Conservation (phyloP, 2,797 vertebrate genomes). For the Phoebastria nigripes region DNA sequence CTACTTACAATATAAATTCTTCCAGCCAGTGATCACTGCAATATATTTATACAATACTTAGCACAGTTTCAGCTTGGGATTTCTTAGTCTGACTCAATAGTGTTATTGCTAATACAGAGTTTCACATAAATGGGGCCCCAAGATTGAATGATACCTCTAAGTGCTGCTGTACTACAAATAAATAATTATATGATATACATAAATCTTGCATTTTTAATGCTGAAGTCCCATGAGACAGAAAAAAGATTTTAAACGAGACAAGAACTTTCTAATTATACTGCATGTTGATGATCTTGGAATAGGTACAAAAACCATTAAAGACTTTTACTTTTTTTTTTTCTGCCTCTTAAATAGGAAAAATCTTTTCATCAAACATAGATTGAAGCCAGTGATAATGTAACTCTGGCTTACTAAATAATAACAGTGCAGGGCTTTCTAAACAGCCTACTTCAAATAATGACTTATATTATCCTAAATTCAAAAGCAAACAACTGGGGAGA, state of each 20-base stretch:
- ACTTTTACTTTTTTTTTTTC: slow-evolving; percentile 43
- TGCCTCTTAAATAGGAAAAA: slow-evolving; percentile 67
- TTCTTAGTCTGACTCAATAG: slow-evolving; percentile 11
- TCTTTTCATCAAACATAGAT: slow-evolving; percentile 70
- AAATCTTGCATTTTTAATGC: slow-evolving; percentile 65
- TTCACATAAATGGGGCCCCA: slow-evolving; percentile 38
- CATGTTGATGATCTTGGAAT: slow-evolving; percentile 68
- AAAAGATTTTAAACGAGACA: slow-evolving; percentile 67
- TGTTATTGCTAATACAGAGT: background rate
- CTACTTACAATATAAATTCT: background rate
- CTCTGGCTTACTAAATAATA: slow-evolving; percentile 68
- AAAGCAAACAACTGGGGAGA: slow-evolving; percentile 65
- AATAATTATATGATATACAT: slow-evolving; percentile 63
- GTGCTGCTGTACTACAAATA: slow-evolving; percentile 54
- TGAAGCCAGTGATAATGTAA: slow-evolving; percentile 65
- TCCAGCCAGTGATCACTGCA: background rate
- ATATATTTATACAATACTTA: background rate
- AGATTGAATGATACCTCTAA: slow-evolving; percentile 47
- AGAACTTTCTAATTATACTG: slow-evolving; percentile 69
- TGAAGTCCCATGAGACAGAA: slow-evolving; percentile 47
- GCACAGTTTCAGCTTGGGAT: slow-evolving; percentile 7
- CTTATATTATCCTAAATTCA: slow-evolving; percentile 68
- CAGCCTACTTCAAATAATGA: slow-evolving; percentile 68
- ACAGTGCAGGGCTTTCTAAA: slow-evolving; percentile 64
- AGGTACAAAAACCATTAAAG: slow-evolving; percentile 70